Conservation (phyloP, 2,797 vertebrate species). For the Erithacus rubecula region DNA sequence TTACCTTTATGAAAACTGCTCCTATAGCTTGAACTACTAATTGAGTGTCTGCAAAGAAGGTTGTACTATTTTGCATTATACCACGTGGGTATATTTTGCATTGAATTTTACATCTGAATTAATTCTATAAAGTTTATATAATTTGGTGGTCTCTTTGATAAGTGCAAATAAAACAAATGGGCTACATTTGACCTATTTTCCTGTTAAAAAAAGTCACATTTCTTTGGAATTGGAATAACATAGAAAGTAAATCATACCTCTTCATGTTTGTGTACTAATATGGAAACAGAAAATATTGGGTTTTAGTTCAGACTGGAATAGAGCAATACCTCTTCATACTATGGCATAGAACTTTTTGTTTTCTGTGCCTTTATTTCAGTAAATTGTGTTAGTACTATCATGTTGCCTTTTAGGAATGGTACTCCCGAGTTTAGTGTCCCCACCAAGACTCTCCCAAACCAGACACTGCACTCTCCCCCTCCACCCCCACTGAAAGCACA, state of each 20-base stretch:
- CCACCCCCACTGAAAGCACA: not conserved
- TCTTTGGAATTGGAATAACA: not conserved
- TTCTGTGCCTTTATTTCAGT: not conserved
- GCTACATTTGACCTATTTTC: not conserved
- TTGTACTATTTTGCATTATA: not conserved
- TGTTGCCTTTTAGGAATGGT: not conserved
- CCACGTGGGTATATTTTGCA: not conserved
- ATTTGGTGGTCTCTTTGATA: not conserved
- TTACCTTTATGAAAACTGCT: not conserved
- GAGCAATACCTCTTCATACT: not conserved
- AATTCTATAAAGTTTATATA: not conserved
- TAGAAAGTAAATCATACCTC: not conserved
- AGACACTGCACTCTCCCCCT: not conserved
- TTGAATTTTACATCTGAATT: not conserved
- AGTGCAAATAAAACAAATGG: not conserved
- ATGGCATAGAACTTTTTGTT: not conserved
- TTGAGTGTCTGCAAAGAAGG: not conserved
- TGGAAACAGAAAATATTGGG: not conserved
- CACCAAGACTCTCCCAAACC: not conserved
- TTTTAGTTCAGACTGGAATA: not conserved
- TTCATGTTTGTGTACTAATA: not conserved
- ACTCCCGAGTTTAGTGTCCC: not conserved
- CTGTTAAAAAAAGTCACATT: not conserved
- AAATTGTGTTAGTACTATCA: not conserved
- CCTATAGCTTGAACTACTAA: not conserved